Evolutionary conservation across 2,888 invertebrate genomes (phyloP).

Genomic region (Netelia fuscicornis): DNA sequence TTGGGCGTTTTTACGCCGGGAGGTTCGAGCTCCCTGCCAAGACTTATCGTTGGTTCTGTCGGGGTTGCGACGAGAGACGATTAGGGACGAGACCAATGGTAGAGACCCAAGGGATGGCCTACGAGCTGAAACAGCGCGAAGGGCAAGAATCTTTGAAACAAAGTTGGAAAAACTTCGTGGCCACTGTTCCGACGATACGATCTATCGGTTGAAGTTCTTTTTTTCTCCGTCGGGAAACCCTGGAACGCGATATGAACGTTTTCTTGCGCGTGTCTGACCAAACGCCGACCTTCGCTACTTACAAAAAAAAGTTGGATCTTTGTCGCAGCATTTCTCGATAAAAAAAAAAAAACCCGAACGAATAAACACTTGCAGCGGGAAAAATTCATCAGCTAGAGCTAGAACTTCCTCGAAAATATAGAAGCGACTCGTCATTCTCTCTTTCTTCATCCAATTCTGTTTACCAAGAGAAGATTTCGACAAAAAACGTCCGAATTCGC

Average conservation of each 20-base stretch:
- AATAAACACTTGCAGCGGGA: background rate
- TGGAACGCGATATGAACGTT: background rate
- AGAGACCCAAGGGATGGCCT: background rate
- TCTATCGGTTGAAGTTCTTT: slow-evolving; percentile 59
- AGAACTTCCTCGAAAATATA: slow-evolving; percentile 8
- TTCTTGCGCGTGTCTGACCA: slow-evolving; percentile 5
- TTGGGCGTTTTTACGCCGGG: slow-evolving; percentile 73
- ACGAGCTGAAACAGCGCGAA: background rate
- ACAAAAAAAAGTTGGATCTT: background rate
- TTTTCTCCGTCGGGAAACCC: background rate
- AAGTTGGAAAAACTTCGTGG: slow-evolving; percentile 49
- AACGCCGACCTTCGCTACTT: slow-evolving; percentile 1
- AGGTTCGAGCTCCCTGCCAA: slow-evolving; percentile 71
- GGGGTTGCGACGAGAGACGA: slow-evolving; percentile 25
- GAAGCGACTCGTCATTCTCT: slow-evolving; percentile 29
- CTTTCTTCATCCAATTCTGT: slow-evolving; percentile 47
- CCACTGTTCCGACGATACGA: slow-evolving; percentile 56
- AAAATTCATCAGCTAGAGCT: background rate
- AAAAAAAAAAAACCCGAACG: background rate
- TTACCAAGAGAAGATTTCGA: slow-evolving; percentile 47
- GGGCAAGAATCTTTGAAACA: slow-evolving; percentile 36
- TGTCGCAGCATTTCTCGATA: background rate
- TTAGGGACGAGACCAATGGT: slow-evolving; percentile 3
- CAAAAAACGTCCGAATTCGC: slow-evolving; percentile 18
- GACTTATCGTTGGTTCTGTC: slow-evolving; percentile 61